Percentiles rank a stretch among this genome's conserved stretches.
Conservation (phyloP, 2,797 vertebrate species). For the Typhlichthys subterraneus region DNA sequence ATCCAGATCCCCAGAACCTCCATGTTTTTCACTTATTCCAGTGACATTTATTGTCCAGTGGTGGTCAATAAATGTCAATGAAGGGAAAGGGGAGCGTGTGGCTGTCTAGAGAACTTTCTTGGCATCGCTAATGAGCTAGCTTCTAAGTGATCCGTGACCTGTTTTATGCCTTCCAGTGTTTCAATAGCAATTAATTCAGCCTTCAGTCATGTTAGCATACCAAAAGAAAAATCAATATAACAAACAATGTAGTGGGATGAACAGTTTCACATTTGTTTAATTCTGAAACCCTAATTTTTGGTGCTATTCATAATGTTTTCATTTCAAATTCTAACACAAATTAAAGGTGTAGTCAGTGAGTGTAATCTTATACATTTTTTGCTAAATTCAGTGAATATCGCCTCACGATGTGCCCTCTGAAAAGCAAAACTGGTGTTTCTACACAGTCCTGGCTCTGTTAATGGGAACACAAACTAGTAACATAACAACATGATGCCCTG, state of each 20-base stretch:
- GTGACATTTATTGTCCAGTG: conserved; percentile 24
- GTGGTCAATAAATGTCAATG: conserved; percentile 47
- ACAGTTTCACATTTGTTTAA: not conserved
- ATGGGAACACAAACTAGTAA: no score
- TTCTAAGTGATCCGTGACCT: not conserved
- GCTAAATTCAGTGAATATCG: no score
- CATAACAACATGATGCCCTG: no score
- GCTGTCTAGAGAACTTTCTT: conserved; percentile 12
- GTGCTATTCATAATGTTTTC: no score
- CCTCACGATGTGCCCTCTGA: no score
- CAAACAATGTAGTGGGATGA: not conserved
- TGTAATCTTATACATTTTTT: no score
- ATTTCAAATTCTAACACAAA: no score
- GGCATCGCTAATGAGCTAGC: conserved; percentile 1
- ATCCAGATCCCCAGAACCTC: conserved; percentile 7
- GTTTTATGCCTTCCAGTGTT: not conserved
- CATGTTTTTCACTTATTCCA: conserved; percentile 18
- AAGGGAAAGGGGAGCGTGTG: conserved; percentile 12
- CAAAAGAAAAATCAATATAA: not conserved
- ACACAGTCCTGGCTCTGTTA: no score
- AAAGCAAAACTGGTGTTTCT: no score
- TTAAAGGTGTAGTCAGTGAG: no score
- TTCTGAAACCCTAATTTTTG: no score
- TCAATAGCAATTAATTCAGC: no score
- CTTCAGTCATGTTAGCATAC: not conserved